Evolutionary conservation across 1,140 invertebrate species (phyloP), one percentile per base, ranked within the genome.

Genomic region (Sarcophaga peregrina): DNA sequence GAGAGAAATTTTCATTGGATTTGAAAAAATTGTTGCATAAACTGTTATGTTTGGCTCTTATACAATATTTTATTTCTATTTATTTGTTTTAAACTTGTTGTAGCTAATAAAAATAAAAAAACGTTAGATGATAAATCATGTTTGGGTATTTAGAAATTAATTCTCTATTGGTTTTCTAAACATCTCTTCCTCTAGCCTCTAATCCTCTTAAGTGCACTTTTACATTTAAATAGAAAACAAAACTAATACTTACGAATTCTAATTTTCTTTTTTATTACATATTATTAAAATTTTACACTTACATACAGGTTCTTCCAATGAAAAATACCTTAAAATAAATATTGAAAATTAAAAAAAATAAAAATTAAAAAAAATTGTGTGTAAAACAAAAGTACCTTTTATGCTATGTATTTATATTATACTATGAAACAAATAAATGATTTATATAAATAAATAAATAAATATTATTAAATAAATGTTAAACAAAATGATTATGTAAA

Each of bases 131-230:
- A 4, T 37, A 37, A 37, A 37, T 37, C 25, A 37, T 37, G 25
- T 37, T 37, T 37, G 25, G 1, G 4, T 37, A 37, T 2, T 4
- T 37, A 37, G 25, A 37, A 37, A 37, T 37, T 37, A 37, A 37
- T 37, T 37, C 1, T 37, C 4, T 37, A 2, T 37, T 37, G 25
- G 25, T 37, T 37, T 37, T 37, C 25, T 37, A 37, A 37, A 37
- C 25, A 37, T 62, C n/a, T 7, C 5, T 15, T 68, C 58, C 15
- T 68, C 17, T 20, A 15, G 52, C 52, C 52, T 58, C 52, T 58
- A 58, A 15, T 58, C 58, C 58, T 68, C 58, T 68, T 17, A 68
- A 68, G 58, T 68, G 58, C 58, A 68, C 58, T 68, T 68, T 68
- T 68, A 68, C 20, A 37, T 37, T 37, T 37, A 37, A 37, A 37